Evolutionary conservation across 1,140 invertebrate species (phyloP).

Genomic region (Papilio polytes): DNA sequence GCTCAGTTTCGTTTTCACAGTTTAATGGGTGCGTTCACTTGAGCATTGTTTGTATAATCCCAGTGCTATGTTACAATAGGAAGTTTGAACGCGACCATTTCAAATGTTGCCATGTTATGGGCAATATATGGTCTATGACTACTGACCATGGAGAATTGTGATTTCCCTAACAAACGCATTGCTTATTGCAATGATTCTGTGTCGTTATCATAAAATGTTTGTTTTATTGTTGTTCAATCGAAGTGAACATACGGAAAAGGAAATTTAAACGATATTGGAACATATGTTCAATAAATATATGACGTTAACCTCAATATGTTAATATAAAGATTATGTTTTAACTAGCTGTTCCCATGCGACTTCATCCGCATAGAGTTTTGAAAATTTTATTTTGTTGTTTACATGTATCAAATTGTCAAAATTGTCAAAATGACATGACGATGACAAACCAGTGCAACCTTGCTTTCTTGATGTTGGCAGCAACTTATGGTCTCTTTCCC

Average conservation of each 20-base stretch:
- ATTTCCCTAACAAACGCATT: conserved; percentile 41
- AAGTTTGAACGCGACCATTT: conserved; percentile 59
- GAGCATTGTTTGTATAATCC: conserved; percentile 73
- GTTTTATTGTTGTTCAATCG: conserved; percentile 7
- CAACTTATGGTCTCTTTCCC: no score
- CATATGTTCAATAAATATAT: background rate
- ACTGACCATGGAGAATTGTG: conserved; percentile 49
- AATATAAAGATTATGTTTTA: background rate
- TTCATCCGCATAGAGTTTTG: no score
- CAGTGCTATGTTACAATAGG: conserved; percentile 69
- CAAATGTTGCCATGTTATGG: conserved; percentile 55
- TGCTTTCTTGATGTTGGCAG: no score
- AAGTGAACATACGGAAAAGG: conserved; percentile 14
- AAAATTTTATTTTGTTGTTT: no score
- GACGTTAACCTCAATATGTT: background rate
- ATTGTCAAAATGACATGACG: no score
- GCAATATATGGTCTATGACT: conserved; percentile 50
- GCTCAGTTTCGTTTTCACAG: conserved; percentile 68
- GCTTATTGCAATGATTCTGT: background rate
- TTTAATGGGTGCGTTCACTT: conserved; percentile 76
- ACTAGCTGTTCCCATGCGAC: no score
- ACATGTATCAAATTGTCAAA: no score
- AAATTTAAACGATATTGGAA: background rate
- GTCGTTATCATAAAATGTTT: conserved; percentile 38
- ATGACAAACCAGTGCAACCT: no score